Conservation (phyloP, 2,888 invertebrate genomes). For the Xylophagus ater region DNA sequence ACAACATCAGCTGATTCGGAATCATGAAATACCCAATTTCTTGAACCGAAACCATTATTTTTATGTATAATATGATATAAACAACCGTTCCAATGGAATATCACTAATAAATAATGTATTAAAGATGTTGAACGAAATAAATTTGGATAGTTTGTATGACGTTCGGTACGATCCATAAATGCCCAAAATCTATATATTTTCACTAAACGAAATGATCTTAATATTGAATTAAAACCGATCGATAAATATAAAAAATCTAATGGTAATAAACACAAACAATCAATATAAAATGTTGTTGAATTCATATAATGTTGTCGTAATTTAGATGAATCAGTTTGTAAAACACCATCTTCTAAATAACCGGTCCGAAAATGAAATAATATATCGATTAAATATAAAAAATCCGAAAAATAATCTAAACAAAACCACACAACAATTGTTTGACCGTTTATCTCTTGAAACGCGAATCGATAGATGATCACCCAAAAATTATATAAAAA, state of each 20-base stretch:
- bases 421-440: constrained; percentile 92
- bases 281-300: constrained; percentile 93
- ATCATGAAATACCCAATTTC: constrained; percentile 84
- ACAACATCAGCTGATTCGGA: constrained; percentile 79
- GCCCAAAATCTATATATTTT: constrained; percentile 98
- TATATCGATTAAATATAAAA: constrained; percentile 92
- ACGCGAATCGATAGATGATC: constrained; percentile 97
- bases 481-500: constrained; percentile 97
- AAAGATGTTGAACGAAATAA: constrained; percentile 84
- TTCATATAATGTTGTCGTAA: constrained; percentile 96
- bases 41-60: constrained; percentile 88
- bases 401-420: constrained; percentile 92
- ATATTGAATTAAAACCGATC: constrained; percentile 91
- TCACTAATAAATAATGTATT: constrained; percentile 92
- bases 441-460: constrained; percentile 91
- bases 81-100: constrained; percentile 99
- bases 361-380: constrained; percentile 96
- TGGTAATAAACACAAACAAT: constrained; percentile 94
- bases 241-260: constrained; percentile 96
- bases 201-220: constrained; percentile 89
- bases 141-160: constrained; percentile 98
- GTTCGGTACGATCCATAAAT: constrained; percentile 95
- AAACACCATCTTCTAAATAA: constrained; percentile 92
- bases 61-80: constrained; percentile 94
- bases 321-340: constrained; percentile 90